phyloP scores from a whole-genome alignment of 2,797 vertebrate species.

The Spinus olivaceus region DNA sequence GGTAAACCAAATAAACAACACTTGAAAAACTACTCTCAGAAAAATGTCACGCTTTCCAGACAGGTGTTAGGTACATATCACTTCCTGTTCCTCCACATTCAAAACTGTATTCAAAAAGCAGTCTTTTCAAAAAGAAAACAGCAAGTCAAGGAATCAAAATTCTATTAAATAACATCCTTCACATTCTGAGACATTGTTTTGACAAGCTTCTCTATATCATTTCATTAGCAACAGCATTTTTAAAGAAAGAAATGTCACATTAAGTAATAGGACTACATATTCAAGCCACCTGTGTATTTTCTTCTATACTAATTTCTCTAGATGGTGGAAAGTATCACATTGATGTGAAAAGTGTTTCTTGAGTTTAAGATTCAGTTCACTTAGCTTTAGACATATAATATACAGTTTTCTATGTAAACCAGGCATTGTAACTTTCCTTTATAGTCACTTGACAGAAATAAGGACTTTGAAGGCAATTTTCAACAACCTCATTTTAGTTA shows the following conservation, averaged over 20 bases:
- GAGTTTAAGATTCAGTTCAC: neutral
- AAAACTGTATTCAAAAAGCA: neutral
- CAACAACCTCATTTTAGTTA: neutral
- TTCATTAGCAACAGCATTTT: constrained; percentile 14
- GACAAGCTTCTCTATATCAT: neutral
- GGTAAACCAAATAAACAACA: neutral
- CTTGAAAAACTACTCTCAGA: neutral
- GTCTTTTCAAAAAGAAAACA: neutral
- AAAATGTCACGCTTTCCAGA: neutral
- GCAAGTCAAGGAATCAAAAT: neutral
- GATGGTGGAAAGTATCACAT: neutral
- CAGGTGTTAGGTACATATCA: neutral
- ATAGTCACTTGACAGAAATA: neutral
- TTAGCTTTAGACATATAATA: neutral
- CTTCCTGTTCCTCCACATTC: neutral
- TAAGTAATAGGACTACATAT: neutral
- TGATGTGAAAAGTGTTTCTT: neutral
- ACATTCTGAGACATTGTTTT: neutral
- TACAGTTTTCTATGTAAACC: neutral
- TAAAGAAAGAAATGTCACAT: neutral
- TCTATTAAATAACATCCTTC: neutral
- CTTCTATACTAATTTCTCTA: neutral
- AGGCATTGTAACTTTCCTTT: neutral
- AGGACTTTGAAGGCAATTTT: neutral
- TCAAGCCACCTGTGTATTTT: neutral